A percentile compares a stretch with the other conserved stretches of the same genome.
Conservation (phyloP, 2,797 vertebrate species). For the Thaleichthys pacificus region DNA sequence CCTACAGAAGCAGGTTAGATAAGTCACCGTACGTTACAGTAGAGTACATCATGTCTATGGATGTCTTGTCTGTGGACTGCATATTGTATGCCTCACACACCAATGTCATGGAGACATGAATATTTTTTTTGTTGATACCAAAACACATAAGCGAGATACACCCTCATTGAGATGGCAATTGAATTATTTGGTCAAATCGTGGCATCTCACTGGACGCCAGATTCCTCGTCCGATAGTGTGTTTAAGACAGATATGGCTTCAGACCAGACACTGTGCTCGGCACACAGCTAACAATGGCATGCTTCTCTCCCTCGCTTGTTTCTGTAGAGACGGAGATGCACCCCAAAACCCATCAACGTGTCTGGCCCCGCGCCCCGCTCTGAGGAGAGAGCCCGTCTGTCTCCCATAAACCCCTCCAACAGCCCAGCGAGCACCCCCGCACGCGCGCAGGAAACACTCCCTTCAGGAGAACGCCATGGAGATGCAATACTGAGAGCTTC, state of each 20-base stretch:
- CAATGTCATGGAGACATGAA: too few species aligned
- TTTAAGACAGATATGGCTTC: neutral
- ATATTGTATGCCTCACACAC: too few species aligned
- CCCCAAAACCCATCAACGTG: slow-evolving; percentile 74
- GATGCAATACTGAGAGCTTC: neutral
- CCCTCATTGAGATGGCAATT: too few species aligned
- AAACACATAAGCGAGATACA: too few species aligned
- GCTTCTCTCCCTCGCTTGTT: slow-evolving; percentile 60
- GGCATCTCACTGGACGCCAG: too few species aligned
- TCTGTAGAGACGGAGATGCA: slow-evolving; percentile 72
- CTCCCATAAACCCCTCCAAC: slow-evolving; percentile 74
- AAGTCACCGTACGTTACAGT: neutral
- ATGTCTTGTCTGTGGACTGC: too few species aligned
- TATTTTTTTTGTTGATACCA: too few species aligned
- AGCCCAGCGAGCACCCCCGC: slow-evolving; percentile 69
- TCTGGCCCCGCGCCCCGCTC: slow-evolving; percentile 73
- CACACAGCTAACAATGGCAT: neutral
- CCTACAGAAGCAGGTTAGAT: neutral
- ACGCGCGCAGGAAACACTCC: slow-evolving; percentile 50
- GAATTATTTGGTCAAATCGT: too few species aligned
- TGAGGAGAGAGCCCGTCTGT: slow-evolving; percentile 79
- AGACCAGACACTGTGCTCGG: neutral
- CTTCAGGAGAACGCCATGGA: neutral
- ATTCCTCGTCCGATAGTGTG: too few species aligned
- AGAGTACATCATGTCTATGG: neutral